A percentile compares a stretch with the other conserved stretches of the same genome.
Evolutionary conservation across 2,113 vertebrate species (phyloP).

Genomic region (Dipodomys ordii): DNA sequence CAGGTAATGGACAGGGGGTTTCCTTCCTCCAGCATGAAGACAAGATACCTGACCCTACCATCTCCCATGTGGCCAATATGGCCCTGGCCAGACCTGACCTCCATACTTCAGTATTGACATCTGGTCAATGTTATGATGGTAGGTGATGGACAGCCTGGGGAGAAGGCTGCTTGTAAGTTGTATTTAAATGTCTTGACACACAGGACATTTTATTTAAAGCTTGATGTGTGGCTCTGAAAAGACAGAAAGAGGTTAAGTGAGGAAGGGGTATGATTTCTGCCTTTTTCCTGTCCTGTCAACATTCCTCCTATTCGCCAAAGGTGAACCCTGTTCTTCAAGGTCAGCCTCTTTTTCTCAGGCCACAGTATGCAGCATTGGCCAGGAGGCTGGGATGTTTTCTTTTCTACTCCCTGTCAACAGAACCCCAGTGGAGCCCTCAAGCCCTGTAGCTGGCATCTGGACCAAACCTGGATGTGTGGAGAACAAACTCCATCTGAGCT

Average conservation of each 20-base stretch:
- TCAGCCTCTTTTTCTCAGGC: neutral
- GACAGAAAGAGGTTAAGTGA: neutral
- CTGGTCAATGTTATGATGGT: neutral
- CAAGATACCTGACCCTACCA: too few relatives aligned
- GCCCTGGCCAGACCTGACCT: too few relatives aligned
- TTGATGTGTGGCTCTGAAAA: neutral
- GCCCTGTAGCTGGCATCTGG: slow-evolving; percentile 44
- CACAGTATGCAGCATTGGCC: neutral
- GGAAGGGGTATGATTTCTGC: neutral
- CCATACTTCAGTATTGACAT: too few relatives aligned
- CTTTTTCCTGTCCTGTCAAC: neutral
- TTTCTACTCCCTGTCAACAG: neutral
- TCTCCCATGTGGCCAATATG: too few relatives aligned
- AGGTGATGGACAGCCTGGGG: neutral
- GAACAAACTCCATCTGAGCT: slow-evolving; percentile 42
- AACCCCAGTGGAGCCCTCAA: neutral
- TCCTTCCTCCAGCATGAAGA: too few relatives aligned
- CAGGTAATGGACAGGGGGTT: too few relatives aligned
- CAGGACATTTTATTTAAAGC: neutral
- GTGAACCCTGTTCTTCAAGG: neutral
- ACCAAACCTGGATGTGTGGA: slow-evolving; percentile 27
- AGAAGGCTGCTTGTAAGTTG: too few relatives aligned
- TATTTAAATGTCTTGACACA: too few relatives aligned
- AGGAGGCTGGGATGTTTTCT: neutral
- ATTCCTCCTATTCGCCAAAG: neutral